Percentiles rank a stretch among this genome's conserved stretches.
Conservation (phyloP, 2,888 invertebrate species). For the Chorisops tibialis region DNA sequence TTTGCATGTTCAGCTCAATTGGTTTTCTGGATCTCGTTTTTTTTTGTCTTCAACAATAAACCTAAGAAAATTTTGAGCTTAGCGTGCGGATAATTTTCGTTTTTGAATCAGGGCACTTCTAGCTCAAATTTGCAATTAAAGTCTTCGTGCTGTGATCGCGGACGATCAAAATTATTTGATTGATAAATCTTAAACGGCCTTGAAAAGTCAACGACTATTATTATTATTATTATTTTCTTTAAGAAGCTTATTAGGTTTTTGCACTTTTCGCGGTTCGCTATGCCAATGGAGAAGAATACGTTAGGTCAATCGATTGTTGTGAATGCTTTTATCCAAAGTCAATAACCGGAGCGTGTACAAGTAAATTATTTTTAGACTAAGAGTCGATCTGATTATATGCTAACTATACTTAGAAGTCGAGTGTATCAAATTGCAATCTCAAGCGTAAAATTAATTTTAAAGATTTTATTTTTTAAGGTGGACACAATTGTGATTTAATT, state of each 20-base stretch:
- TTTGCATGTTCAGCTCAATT: slow-evolving; percentile 11
- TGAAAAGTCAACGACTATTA: slow-evolving; percentile 13
- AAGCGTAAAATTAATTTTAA: too few species aligned
- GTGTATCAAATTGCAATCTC: too few species aligned
- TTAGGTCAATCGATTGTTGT: background rate
- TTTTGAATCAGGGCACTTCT: slow-evolving; percentile 2
- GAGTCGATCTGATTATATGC: too few species aligned
- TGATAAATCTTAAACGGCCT: slow-evolving; percentile 11
- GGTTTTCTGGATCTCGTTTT: background rate
- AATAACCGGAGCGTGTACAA: slow-evolving; percentile 17
- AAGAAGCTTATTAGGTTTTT: background rate
- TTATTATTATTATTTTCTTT: background rate
- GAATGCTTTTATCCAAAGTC: background rate
- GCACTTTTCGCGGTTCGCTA: background rate
- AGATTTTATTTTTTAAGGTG: too few species aligned
- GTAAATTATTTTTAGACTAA: too few species aligned
- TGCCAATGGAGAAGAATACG: background rate
- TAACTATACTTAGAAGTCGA: too few species aligned
- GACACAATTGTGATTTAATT: too few species aligned
- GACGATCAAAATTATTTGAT: slow-evolving; percentile 1
- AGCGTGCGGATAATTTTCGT: background rate
- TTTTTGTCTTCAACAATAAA: background rate
- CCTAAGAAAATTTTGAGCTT: background rate
- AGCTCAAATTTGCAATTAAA: background rate
- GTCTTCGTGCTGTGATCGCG: background rate